A percentile compares a stretch with the other conserved stretches of the same genome.
Evolutionary conservation across 2,113 vertebrate genomes (phyloP).

Genomic region (Lepisosteus oculatus): DNA sequence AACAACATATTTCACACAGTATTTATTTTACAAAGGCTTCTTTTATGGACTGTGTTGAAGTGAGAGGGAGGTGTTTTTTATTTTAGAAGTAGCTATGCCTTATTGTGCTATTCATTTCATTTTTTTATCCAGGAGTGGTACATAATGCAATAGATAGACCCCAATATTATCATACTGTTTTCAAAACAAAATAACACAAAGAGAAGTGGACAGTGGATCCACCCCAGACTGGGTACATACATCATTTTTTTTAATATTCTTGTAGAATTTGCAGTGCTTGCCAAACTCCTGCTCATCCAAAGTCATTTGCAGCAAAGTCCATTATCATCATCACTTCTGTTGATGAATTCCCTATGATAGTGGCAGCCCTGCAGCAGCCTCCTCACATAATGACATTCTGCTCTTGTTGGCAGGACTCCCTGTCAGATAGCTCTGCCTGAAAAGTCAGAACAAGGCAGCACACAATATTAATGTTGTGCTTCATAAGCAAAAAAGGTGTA

Average conservation of each 20-base stretch:
- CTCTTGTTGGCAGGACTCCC: conserved; percentile 80
- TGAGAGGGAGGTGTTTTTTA: too few species aligned
- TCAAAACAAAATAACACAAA: background rate
- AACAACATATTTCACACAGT: too few species aligned
- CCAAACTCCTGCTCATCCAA: conserved; percentile 73
- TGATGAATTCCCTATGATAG: conserved; percentile 83
- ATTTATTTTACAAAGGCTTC: too few species aligned
- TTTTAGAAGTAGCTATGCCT: too few species aligned
- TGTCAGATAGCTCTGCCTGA: conserved; percentile 41
- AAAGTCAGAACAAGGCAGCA: conserved; percentile 65
- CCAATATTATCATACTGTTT: background rate
- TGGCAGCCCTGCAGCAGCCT: conserved; percentile 73
- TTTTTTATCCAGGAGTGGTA: background rate
- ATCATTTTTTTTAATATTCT: conserved; percentile 52
- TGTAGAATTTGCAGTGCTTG: conserved; percentile 51
- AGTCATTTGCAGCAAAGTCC: conserved; percentile 85
- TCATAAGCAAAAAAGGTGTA: conserved; percentile 14
- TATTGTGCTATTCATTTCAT: background rate
- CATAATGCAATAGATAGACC: background rate
- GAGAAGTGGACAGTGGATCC: background rate
- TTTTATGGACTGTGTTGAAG: too few species aligned
- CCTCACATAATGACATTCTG: conserved; percentile 84
- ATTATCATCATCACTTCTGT: conserved; percentile 76
- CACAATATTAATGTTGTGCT: conserved; percentile 18
- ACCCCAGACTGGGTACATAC: background rate